phyloP scores from a whole-genome alignment of 2,888 invertebrate species.

The Beris morrisii region DNA sequence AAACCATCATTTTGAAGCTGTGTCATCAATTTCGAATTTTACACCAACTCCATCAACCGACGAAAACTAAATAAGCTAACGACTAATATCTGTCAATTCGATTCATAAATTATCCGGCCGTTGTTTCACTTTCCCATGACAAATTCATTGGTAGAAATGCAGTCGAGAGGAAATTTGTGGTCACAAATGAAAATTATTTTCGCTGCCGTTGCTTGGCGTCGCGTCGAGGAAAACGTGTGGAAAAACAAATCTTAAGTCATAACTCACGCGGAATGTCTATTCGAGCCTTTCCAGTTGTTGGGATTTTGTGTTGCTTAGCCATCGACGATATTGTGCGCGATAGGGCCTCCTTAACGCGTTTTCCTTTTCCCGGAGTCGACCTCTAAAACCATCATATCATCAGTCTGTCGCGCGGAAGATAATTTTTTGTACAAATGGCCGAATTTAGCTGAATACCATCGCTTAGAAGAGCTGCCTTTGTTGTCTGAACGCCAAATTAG shows the following conservation, averaged over 20 bases:
- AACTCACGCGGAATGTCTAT: slow-evolving; percentile 18
- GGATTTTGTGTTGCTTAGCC: not conserved
- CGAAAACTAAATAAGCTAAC: too few species aligned
- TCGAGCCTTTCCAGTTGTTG: too few species aligned
- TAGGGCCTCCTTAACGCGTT: not conserved
- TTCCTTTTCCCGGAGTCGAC: not conserved
- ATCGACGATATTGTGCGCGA: not conserved
- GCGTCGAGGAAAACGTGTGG: not conserved
- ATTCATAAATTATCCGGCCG: too few species aligned
- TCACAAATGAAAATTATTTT: not conserved
- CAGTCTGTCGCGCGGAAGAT: slow-evolving; percentile 13
- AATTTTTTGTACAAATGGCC: slow-evolving; percentile 28
- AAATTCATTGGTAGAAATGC: not conserved
- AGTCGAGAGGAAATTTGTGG: not conserved
- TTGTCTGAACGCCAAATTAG: slow-evolving; percentile 36
- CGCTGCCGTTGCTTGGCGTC: not conserved
- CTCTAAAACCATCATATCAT: not conserved
- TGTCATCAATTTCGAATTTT: too few species aligned
- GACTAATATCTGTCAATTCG: too few species aligned
- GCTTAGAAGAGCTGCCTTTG: slow-evolving; percentile 32
- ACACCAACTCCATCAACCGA: too few species aligned
- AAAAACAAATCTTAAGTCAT: slow-evolving; percentile 32
- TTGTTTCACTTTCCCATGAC: slow-evolving; percentile 1
- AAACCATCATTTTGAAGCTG: too few species aligned
- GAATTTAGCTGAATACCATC: slow-evolving; percentile 34